phyloP scores from a whole-genome alignment of 2,888 invertebrate species.

The Xanthia icteritia region DNA sequence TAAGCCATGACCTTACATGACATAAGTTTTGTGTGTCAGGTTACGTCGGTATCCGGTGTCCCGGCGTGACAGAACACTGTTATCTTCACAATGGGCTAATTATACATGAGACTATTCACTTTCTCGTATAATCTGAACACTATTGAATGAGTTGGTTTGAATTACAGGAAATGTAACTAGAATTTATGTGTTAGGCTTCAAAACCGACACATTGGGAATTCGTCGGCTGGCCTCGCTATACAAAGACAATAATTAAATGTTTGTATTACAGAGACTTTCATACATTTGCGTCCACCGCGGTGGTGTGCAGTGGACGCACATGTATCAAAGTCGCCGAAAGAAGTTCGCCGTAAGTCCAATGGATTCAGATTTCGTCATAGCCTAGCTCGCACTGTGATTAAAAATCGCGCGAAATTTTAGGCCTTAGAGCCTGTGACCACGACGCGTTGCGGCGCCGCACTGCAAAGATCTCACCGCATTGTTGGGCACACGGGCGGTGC shows the following conservation, averaged over 20 bases:
- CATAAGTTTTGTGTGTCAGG: slow-evolving; percentile 6
- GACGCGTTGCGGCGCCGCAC: no score
- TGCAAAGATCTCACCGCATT: no score
- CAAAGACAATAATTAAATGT: background rate
- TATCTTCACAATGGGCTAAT: slow-evolving; percentile 10
- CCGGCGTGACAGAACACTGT: background rate
- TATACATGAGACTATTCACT: slow-evolving; percentile 2
- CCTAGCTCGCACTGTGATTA: no score
- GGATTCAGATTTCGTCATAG: no score
- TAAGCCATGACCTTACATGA: slow-evolving; percentile 15
- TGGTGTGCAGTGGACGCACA: no score
- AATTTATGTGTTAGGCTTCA: background rate
- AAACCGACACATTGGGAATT: background rate
- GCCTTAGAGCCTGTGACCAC: no score
- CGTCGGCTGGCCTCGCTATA: background rate
- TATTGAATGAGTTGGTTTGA: background rate
- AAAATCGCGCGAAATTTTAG: no score
- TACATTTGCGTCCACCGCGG: no score
- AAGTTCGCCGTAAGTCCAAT: no score
- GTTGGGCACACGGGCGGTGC: no score
- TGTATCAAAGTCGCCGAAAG: no score
- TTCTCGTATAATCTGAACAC: slow-evolving; percentile 4
- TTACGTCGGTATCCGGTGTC: slow-evolving; percentile 17
- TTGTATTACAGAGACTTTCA: no score
- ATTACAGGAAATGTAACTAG: background rate